phyloP scores from a whole-genome alignment of 2,113 vertebrate species.

The Ctenodactylus gundi region DNA sequence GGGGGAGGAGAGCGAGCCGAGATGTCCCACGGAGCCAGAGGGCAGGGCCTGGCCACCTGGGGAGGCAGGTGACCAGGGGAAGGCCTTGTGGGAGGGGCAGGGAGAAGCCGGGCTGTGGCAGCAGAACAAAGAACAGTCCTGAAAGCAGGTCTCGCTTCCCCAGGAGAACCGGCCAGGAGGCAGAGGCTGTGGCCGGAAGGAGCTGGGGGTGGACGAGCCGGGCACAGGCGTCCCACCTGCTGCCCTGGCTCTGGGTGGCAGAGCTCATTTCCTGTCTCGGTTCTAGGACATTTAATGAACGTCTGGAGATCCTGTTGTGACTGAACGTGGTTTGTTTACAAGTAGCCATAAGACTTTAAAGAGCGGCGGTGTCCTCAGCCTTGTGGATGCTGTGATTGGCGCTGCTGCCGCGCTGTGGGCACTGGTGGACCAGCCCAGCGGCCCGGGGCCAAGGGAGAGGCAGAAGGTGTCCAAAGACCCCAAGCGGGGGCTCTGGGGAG shows the following conservation, averaged over 20 bases:
- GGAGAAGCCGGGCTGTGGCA: not conserved
- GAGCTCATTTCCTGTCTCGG: accelerated
- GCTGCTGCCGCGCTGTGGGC: too few relatives aligned
- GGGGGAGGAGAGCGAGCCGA: too few relatives aligned
- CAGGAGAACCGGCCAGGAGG: too few relatives aligned
- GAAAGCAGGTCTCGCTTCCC: not conserved
- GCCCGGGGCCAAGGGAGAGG: too few relatives aligned
- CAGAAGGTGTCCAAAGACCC: not conserved
- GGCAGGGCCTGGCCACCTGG: too few relatives aligned
- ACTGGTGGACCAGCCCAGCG: not conserved
- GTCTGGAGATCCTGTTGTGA: accelerated
- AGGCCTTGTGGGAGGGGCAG: not conserved
- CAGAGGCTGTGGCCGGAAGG: not conserved
- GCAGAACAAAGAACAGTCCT: not conserved
- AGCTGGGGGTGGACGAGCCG: too few relatives aligned
- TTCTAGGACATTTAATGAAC: not conserved
- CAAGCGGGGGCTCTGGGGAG: too few relatives aligned
- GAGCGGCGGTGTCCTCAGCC: not conserved
- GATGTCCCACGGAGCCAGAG: too few relatives aligned
- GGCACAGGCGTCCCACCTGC: too few relatives aligned
- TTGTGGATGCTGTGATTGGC: too few relatives aligned
- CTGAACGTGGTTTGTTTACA: not conserved
- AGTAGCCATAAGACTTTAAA: not conserved
- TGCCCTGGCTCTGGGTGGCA: too few relatives aligned
- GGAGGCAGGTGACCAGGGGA: not conserved